A percentile compares a stretch with the other conserved stretches of the same genome.
Conservation (phyloP, 2,888 invertebrate species). For the Acrobasis consociella region DNA sequence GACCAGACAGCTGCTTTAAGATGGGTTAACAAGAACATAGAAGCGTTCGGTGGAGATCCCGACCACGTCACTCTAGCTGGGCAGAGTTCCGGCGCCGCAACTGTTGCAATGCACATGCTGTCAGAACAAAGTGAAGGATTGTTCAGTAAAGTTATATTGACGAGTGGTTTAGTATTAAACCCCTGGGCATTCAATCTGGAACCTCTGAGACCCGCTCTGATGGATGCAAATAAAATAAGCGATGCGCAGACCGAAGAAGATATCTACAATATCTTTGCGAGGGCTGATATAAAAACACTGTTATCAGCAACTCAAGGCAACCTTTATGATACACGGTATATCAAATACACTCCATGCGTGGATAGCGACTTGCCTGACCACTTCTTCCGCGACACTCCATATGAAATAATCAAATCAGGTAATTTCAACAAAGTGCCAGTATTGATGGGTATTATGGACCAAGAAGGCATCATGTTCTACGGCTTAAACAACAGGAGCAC, state of each 20-base stretch:
- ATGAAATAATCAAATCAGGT: conserved; percentile 58
- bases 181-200: conserved; percentile 72
- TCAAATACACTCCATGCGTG: conserved; percentile 68
- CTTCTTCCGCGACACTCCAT: conserved; percentile 67
- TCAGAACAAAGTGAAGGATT: conserved; percentile 59
- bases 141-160: conserved; percentile 67
- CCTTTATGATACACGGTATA: conserved; percentile 60
- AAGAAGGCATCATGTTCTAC: conserved; percentile 67
- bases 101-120: conserved; percentile 65
- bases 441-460: conserved; percentile 57
- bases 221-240: conserved; percentile 60
- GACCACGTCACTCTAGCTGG: conserved; percentile 72
- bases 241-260: conserved; percentile 43
- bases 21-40: conserved; percentile 66
- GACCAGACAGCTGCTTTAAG: conserved; percentile 70
- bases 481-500: conserved; percentile 52
- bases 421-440: conserved; percentile 66
- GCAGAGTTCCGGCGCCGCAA: conserved; percentile 70
- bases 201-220: conserved; percentile 46
- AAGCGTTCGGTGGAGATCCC: conserved; percentile 69
- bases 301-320: conserved; percentile 51
- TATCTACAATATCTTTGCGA: conserved; percentile 49
- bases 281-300: conserved; percentile 48
- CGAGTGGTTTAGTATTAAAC: conserved; percentile 63
- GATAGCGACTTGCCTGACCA: conserved; percentile 57